phyloP scores from a whole-genome alignment of 2,797 vertebrate species.

The Chaetodon trifasciatus region DNA sequence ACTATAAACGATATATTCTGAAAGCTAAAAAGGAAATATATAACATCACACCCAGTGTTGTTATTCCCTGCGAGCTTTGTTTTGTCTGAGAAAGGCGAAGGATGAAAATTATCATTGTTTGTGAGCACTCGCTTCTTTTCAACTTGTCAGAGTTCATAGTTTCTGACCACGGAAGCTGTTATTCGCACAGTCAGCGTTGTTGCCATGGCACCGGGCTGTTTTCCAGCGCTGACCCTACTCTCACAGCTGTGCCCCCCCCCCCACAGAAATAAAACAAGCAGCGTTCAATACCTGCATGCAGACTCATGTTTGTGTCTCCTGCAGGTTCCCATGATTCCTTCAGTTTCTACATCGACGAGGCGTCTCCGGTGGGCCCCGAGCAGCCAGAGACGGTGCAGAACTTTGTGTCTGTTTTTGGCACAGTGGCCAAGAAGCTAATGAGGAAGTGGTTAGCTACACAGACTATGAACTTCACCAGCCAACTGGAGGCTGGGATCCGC shows the following conservation, averaged over 20 bases:
- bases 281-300: slow-evolving; percentile 20
- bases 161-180: slow-evolving; percentile 24
- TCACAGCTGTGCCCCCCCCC: slow-evolving; percentile 27
- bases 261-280: slow-evolving; percentile 27
- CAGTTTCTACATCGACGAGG: slow-evolving; percentile 98
- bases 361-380: slow-evolving; percentile 96
- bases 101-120: slow-evolving; percentile 16
- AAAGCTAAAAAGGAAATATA: neutral
- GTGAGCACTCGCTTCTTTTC: slow-evolving; percentile 31
- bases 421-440: slow-evolving; percentile 98
- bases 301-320: slow-evolving; percentile 62
- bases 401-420: slow-evolving; percentile 98
- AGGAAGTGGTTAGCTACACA: slow-evolving; percentile 98
- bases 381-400: slow-evolving; percentile 98
- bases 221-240: slow-evolving; percentile 42
- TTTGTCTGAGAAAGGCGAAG: slow-evolving; percentile 8
- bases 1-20: neutral
- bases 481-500: slow-evolving; percentile 94
- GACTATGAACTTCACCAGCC: slow-evolving; percentile 97
- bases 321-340: slow-evolving; percentile 99
- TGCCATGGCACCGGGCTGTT: slow-evolving; percentile 52
- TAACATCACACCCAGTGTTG: neutral
- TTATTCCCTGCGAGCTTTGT: neutral
- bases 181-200: slow-evolving; percentile 35
- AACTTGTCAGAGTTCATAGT: slow-evolving; percentile 42